phyloP scores from a whole-genome alignment of 2,113 vertebrate species.

The Oryzias melastigma region DNA sequence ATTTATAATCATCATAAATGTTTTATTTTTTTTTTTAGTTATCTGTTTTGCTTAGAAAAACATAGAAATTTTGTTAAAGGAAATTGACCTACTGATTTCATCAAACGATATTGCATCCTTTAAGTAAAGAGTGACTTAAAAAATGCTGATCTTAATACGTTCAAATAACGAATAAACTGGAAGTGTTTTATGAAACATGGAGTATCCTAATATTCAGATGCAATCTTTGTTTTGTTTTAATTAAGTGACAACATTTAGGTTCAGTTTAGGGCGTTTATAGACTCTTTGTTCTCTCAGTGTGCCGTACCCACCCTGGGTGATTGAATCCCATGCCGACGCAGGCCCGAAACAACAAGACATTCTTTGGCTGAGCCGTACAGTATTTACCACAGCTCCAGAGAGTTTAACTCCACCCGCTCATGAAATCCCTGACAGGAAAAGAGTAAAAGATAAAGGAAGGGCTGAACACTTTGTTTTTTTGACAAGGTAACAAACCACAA shows the following conservation, averaged over 20 bases:
- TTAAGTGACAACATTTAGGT: not conserved
- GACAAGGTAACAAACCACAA: slow-evolving; percentile 13
- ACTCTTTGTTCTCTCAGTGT: slow-evolving; percentile 18
- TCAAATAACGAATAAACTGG: too few relatives aligned
- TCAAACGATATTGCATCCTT: too few relatives aligned
- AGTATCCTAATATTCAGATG: too few relatives aligned
- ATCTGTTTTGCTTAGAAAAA: too few relatives aligned
- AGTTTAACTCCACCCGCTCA: slow-evolving; percentile 55
- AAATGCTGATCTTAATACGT: too few relatives aligned
- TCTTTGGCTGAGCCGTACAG: slow-evolving; percentile 57
- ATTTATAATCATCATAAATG: too few relatives aligned
- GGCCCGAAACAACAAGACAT: slow-evolving; percentile 72
- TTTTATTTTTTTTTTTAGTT: too few relatives aligned
- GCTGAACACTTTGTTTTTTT: slow-evolving; percentile 26
- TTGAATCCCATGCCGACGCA: slow-evolving; percentile 56
- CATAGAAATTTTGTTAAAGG: too few relatives aligned
- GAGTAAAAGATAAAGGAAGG: slow-evolving; percentile 32
- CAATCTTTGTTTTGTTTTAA: too few relatives aligned
- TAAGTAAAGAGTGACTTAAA: too few relatives aligned
- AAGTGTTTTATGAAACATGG: too few relatives aligned
- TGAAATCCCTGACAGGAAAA: slow-evolving; percentile 56
- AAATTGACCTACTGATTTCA: too few relatives aligned
- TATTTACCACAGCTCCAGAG: slow-evolving; percentile 60
- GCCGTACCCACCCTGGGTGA: slow-evolving; percentile 38
- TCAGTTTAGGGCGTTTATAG: slow-evolving; percentile 24